A percentile compares a stretch with the other conserved stretches of the same genome.
Conservation (phyloP, 2,888 invertebrate genomes). For the Tanytarsus gracilentus region DNA sequence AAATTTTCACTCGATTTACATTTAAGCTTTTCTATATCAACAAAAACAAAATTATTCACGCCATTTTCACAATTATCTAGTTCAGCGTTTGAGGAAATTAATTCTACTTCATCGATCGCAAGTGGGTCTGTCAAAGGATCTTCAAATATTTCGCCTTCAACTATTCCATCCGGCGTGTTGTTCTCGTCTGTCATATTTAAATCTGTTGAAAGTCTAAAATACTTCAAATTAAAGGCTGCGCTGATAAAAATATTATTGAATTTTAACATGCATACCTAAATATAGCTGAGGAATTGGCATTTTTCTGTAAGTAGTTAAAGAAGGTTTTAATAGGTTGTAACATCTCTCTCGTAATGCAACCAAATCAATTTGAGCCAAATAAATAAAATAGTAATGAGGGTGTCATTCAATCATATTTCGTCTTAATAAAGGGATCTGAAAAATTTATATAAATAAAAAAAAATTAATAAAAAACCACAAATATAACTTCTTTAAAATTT, state of each 20-base stretch:
- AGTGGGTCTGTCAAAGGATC: constrained; percentile 40
- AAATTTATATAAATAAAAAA: too few species aligned
- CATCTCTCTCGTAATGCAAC: too few species aligned
- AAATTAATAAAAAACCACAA: too few species aligned
- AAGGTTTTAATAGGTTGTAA: constrained; percentile 42
- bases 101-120: constrained; percentile 38
- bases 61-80: constrained; percentile 29
- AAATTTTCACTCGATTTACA: not conserved
- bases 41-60: constrained; percentile 11
- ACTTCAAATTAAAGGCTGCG: not conserved
- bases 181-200: constrained; percentile 18
- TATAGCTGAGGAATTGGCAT: constrained; percentile 39
- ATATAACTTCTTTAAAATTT: too few species aligned
- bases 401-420: too few species aligned
- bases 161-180: constrained; percentile 32
- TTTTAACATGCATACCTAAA: constrained; percentile 34
- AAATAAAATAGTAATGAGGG: too few species aligned
- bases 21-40: constrained; percentile 26
- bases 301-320: constrained; percentile 42
- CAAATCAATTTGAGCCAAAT: too few species aligned
- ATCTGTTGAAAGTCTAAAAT: constrained; percentile 13
- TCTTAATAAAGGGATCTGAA: too few species aligned
- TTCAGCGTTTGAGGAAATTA: constrained; percentile 29
- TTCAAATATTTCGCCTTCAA: constrained; percentile 35
- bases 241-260: not conserved